Conservation (phyloP, 2,888 invertebrate genomes). For the Macrosiphum euphorbiae region DNA sequence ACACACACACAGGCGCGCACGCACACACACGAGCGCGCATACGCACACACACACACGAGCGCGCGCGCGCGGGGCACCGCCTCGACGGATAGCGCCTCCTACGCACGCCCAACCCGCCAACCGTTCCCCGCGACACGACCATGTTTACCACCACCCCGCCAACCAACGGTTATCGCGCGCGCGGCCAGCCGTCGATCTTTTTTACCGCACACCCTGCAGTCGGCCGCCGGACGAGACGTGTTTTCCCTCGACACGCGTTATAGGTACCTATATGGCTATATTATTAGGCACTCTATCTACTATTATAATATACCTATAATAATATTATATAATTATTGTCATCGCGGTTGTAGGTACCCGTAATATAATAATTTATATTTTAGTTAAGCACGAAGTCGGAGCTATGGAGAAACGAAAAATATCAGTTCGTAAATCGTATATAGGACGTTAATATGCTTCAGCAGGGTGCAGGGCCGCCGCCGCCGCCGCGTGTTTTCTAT, state of each 20-base stretch:
- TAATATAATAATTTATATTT: neutral
- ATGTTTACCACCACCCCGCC: conserved; percentile 61
- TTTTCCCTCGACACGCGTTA: conserved; percentile 20
- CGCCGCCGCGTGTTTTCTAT: neutral
- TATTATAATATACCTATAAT: neutral
- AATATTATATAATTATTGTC: conserved; percentile 1
- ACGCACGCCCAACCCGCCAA: conserved; percentile 32
- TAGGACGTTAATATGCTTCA: neutral
- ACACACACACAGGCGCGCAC: neutral
- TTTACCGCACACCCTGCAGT: neutral
- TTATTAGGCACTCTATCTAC: neutral
- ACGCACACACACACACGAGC: neutral
- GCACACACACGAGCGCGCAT: neutral
- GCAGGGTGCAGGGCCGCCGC: neutral
- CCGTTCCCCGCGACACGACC: conserved; percentile 57
- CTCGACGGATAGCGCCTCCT: conserved; percentile 55
- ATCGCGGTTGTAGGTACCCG: neutral
- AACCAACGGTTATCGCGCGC: neutral
- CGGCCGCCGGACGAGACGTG: conserved; percentile 27
- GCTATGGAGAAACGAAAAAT: neutral
- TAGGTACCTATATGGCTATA: neutral
- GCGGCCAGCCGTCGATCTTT: neutral
- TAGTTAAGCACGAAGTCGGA: neutral
- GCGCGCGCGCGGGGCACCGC: conserved; percentile 49
- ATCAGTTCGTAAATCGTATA: neutral